Evolutionary conservation across 2,113 vertebrate species (phyloP).

Genomic region (Gadus macrocephalus): DNA sequence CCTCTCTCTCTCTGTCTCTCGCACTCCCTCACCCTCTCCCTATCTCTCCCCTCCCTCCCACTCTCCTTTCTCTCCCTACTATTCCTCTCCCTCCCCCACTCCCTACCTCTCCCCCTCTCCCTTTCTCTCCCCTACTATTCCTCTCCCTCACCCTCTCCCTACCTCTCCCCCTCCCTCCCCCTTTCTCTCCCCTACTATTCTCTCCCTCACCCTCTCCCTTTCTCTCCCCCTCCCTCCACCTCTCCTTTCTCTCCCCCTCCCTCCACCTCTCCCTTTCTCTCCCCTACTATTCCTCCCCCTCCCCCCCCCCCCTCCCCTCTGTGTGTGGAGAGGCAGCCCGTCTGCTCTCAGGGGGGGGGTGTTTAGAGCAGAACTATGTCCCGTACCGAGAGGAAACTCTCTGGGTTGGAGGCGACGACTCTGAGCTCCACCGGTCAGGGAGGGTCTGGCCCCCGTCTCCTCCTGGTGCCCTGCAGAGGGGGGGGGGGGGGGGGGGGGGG

Average conservation of each 20-base stretch:
- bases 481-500: too few species aligned
- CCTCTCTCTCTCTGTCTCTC: slow-evolving; percentile 64
- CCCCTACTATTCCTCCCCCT: too few species aligned
- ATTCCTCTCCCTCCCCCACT: too few species aligned
- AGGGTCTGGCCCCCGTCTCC: slow-evolving; percentile 83
- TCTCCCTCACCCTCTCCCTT: too few species aligned
- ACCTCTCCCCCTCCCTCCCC: slow-evolving; percentile 11
- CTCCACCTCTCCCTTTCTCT: not conserved
- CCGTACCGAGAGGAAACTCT: slow-evolving; percentile 94
- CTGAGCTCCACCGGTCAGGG: slow-evolving; percentile 91
- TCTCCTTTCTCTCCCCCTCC: not conserved
- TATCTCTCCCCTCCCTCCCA: too few species aligned
- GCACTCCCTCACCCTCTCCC: too few species aligned
- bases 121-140: slow-evolving; percentile 42
- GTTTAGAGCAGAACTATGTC: slow-evolving; percentile 96
- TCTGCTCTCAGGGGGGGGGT: slow-evolving; percentile 90
- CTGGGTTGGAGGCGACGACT: slow-evolving; percentile 90
- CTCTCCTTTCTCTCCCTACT: not conserved
- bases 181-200: too few species aligned
- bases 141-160: slow-evolving; percentile 60
- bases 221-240: too few species aligned
- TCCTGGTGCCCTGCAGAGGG: too few species aligned
- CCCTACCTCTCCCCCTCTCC: not conserved
- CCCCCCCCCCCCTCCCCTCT: slow-evolving; percentile 59
- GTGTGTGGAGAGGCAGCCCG: slow-evolving; percentile 86